Evolutionary conservation across 2,113 vertebrate species (phyloP).

Genomic region (Limnothrissa miodon): DNA sequence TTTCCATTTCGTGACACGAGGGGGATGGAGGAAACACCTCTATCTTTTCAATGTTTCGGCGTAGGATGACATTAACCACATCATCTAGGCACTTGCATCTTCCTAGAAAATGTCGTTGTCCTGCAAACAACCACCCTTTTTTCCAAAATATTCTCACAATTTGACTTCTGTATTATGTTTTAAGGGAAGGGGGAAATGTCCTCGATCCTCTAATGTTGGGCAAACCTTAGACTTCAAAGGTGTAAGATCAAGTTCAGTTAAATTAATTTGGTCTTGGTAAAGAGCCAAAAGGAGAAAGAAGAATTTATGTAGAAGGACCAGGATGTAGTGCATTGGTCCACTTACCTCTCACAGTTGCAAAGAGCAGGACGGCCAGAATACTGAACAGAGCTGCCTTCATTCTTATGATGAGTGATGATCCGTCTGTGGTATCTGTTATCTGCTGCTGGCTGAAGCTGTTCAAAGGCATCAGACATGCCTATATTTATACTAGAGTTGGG

Average conservation of each 20-base stretch:
- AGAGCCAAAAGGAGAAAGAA: too few relatives aligned
- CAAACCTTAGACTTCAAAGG: too few relatives aligned
- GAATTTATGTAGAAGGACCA: too few relatives aligned
- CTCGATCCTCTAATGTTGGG: too few relatives aligned
- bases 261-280: too few relatives aligned
- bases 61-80: neutral
- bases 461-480: neutral
- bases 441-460: neutral
- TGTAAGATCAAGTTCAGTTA: too few relatives aligned
- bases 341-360: slow-evolving; percentile 29
- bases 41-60: slow-evolving; percentile 24
- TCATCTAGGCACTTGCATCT: slow-evolving; percentile 38
- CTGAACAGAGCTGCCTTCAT: slow-evolving; percentile 40
- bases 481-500: neutral
- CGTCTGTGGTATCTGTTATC: neutral
- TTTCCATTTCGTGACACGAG: slow-evolving; percentile 33
- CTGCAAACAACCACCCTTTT: slow-evolving; percentile 11
- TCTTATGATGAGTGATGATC: slow-evolving; percentile 1
- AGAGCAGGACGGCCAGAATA: slow-evolving; percentile 14
- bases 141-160: too few relatives aligned
- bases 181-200: too few relatives aligned
- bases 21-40: slow-evolving; percentile 34
- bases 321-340: neutral
- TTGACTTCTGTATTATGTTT: too few relatives aligned
- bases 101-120: slow-evolving; percentile 1